A percentile compares a stretch with the other conserved stretches of the same genome.
These are phyloP conservation scores for Conger conger DNA, from an alignment of 2,113 vertebrate genomes.

Conservation along the genomic window DNA sequence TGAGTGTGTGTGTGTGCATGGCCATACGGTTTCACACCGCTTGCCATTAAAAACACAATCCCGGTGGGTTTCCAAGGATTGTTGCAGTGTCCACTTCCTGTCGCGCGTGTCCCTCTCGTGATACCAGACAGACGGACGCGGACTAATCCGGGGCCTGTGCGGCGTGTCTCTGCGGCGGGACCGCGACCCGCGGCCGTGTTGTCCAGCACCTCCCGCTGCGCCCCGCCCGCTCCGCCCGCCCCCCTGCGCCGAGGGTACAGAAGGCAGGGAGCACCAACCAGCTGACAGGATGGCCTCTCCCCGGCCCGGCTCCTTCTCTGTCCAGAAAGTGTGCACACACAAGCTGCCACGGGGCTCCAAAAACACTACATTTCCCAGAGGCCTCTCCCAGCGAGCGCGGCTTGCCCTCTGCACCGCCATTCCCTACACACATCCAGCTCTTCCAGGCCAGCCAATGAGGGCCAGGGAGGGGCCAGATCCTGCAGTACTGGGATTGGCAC, in stretches of 20 bases:
- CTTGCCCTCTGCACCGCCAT: neutral
- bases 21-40: neutral
- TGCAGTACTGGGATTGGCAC: neutral
- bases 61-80: neutral
- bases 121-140: neutral
- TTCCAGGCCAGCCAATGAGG: neutral
- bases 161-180: neutral
- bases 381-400: neutral
- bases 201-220: neutral
- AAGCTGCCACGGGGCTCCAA: neutral
- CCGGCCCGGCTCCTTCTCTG: neutral
- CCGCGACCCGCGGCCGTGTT: neutral
- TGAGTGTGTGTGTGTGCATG: neutral
- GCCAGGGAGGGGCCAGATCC: neutral
- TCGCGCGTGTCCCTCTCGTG: neutral
- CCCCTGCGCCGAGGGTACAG: neutral
- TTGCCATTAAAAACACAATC: neutral
- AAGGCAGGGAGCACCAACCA: neutral
- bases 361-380: neutral
- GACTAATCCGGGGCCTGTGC: neutral
- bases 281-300: neutral
- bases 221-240: neutral
- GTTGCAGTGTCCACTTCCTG: neutral
- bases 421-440: neutral
- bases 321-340: neutral